These are phyloP conservation scores for Callithrix jacchus DNA, from an alignment of 2,113 vertebrate species.

Conservation along the genomic window DNA sequence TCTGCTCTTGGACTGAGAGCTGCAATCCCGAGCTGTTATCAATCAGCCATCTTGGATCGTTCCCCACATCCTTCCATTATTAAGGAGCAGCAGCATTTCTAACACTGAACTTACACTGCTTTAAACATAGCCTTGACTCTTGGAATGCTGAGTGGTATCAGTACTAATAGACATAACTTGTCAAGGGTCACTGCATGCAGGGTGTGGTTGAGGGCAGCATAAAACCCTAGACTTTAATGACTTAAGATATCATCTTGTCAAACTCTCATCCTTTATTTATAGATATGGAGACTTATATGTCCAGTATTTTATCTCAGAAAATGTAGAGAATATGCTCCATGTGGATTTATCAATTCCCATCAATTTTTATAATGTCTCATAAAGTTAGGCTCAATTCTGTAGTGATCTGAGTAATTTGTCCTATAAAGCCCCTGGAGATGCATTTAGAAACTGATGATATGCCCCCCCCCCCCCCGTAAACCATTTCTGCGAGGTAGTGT, in stretches of 20 bases:
- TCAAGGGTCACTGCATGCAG: too few species aligned
- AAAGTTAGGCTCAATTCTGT: neutral
- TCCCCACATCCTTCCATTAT: neutral
- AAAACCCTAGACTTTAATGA: neutral
- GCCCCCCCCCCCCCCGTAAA: neutral
- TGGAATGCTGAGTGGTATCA: accelerated
- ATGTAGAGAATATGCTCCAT: neutral
- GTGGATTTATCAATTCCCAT: neutral
- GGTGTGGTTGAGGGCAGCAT: neutral
- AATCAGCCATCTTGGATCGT: too few species aligned
- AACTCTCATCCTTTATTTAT: neutral
- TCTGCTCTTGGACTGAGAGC: too few species aligned
- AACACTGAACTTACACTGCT: neutral
- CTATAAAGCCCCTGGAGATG: neutral
- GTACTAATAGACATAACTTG: neutral
- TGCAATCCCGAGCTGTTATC: too few species aligned
- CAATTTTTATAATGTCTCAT: neutral
- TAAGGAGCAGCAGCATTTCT: neutral
- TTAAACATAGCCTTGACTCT: neutral
- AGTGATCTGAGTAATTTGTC: neutral
- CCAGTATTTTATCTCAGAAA: neutral
- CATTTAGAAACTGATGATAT: neutral
- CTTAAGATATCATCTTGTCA: neutral
- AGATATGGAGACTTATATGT: neutral
- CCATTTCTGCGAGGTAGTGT: neutral